Evolutionary conservation across 1,140 invertebrate genomes (phyloP).

Genomic region (Drosophila carrolli): DNA sequence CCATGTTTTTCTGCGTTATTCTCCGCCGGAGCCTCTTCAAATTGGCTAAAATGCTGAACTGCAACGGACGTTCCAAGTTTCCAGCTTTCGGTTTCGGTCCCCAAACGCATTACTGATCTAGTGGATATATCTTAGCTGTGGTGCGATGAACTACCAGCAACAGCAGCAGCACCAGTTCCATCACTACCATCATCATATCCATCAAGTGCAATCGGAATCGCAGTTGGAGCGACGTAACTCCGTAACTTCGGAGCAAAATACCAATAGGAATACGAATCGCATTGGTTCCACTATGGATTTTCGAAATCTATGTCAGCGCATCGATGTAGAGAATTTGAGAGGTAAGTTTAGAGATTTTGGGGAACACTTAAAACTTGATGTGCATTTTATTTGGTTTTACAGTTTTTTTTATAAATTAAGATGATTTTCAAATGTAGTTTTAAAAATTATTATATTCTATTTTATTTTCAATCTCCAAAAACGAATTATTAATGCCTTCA

Average conservation of each 20-base stretch:
- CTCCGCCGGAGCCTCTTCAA: slow-evolving; percentile 41
- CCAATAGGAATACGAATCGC: slow-evolving; percentile 11
- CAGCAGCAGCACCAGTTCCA: slow-evolving; percentile 27
- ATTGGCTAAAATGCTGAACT: slow-evolving; percentile 73
- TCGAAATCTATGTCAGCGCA: slow-evolving; percentile 62
- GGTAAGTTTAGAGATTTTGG: slow-evolving; percentile 20
- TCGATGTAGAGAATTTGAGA: slow-evolving; percentile 53
- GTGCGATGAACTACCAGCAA: slow-evolving; percentile 28
- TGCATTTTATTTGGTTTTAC: background rate
- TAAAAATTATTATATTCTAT: too few species aligned
- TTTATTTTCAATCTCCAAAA: too few species aligned
- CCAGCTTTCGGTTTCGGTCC: background rate
- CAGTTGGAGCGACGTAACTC: slow-evolving; percentile 21
- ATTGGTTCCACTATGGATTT: slow-evolving; percentile 52
- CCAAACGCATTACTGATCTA: background rate
- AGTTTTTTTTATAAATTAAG: too few species aligned
- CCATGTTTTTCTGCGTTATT: slow-evolving; percentile 23
- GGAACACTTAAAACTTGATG: background rate
- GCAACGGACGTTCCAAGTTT: slow-evolving; percentile 60
- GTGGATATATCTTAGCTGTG: background rate
- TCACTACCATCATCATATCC: slow-evolving; percentile 22
- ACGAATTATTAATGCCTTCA: too few species aligned
- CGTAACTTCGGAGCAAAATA: slow-evolving; percentile 3
- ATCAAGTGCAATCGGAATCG: slow-evolving; percentile 19
- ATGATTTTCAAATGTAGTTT: too few species aligned